A percentile compares a stretch with the other conserved stretches of the same genome.
Conservation (phyloP, 2,888 invertebrate species). For the Drosophila quasianomalipes region DNA sequence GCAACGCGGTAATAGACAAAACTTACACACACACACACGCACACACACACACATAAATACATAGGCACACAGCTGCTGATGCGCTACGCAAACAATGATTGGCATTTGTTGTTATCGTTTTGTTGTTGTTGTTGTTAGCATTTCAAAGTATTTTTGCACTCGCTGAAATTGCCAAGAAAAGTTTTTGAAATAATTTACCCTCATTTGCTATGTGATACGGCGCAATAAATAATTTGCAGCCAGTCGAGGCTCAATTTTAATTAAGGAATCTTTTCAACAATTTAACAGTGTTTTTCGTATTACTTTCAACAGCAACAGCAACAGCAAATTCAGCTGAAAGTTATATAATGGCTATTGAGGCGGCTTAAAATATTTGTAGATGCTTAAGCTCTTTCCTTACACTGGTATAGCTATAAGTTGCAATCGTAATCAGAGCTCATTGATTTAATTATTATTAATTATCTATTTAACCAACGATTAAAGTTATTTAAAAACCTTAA, state of each 20-base stretch:
- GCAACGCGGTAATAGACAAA: constrained; percentile 44
- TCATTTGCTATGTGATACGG: constrained; percentile 63
- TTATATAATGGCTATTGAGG: constrained; percentile 22
- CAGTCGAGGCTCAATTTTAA: constrained; percentile 63
- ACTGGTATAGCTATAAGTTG: neutral
- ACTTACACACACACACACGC: constrained; percentile 6
- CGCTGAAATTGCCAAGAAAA: constrained; percentile 70
- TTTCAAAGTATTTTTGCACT: constrained; percentile 72
- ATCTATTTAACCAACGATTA: neutral
- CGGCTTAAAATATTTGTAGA: neutral
- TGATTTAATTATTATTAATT: neutral
- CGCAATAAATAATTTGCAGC: constrained; percentile 55
- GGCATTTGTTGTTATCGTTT: constrained; percentile 75
- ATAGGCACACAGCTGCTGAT: constrained; percentile 68
- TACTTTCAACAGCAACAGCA: constrained; percentile 41
- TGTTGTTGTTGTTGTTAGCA: constrained; percentile 42
- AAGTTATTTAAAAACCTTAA: neutral
- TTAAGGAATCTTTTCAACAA: constrained; percentile 66
- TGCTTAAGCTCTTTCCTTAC: neutral
- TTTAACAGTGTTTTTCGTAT: constrained; percentile 35
- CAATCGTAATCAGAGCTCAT: neutral
- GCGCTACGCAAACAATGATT: constrained; percentile 80
- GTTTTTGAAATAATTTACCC: constrained; percentile 70
- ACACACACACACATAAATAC: constrained; percentile 2
- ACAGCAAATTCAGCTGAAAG: constrained; percentile 1